Conservation (phyloP, 2,113 vertebrate species). For the Albula glossodonta region DNA sequence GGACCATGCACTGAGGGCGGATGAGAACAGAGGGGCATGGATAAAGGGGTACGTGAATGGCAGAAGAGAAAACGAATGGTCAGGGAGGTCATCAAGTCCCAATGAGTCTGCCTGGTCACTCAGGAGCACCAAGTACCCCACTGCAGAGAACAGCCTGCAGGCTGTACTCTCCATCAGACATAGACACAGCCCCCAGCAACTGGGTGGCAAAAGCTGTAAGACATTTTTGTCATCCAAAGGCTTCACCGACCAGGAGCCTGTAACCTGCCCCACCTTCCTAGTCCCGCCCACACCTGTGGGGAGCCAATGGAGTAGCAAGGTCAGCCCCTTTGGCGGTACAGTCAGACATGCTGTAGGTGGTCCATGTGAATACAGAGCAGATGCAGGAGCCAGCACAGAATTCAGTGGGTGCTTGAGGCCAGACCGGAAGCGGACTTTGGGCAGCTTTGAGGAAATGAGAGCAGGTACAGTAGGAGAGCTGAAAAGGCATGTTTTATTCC, state of each 20-base stretch:
- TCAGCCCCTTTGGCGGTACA: background rate
- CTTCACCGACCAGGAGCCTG: background rate
- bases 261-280: background rate
- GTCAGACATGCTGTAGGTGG: background rate
- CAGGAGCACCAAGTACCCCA: background rate
- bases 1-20: background rate
- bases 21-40: constrained; percentile 20
- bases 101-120: background rate
- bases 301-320: constrained; percentile 13
- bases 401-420: background rate
- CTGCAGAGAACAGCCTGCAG: constrained; percentile 22
- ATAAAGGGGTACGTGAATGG: constrained; percentile 30
- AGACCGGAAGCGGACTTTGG: background rate
- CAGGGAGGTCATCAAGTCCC: too few species aligned
- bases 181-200: constrained; percentile 25
- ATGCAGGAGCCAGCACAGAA: background rate
- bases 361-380: background rate
- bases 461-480: constrained; percentile 18
- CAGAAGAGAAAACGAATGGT: constrained; percentile 23
- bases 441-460: constrained; percentile 34
- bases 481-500: background rate
- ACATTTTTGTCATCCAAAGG: background rate
- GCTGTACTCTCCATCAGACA: background rate
- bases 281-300: constrained; percentile 10
- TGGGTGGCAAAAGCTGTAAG: background rate